A percentile compares a stretch with the other conserved stretches of the same genome.
Evolutionary conservation across 2,888 invertebrate species (phyloP).

Genomic region (Dendrolimus houi): DNA sequence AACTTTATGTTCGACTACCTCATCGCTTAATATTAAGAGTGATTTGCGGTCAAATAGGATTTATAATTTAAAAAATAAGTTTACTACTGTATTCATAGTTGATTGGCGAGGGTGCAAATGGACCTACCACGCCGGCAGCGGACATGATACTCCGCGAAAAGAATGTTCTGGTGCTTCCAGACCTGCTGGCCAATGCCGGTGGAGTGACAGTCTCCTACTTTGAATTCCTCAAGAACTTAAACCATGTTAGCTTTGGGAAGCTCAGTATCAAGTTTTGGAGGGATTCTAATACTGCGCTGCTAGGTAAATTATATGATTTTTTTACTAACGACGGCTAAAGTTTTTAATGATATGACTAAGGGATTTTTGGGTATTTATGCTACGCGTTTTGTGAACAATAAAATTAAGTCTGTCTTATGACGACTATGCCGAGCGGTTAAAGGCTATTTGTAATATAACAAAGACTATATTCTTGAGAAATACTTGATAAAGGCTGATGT

Average conservation of each 20-base stretch:
- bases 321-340: too few relatives aligned
- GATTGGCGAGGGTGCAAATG: constrained; percentile 93
- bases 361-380: too few relatives aligned
- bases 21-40: too few relatives aligned
- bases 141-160: constrained; percentile 84
- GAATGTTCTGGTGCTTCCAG: constrained; percentile 88
- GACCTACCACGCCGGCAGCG: constrained; percentile 91
- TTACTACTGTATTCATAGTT: constrained; percentile 64
- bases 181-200: constrained; percentile 85
- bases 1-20: too few relatives aligned
- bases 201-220: constrained; percentile 96
- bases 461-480: too few relatives aligned
- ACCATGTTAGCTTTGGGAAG: constrained; percentile 92
- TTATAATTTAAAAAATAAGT: neutral
- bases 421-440: too few relatives aligned
- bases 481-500: too few relatives aligned
- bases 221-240: constrained; percentile 93
- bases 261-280: constrained; percentile 91
- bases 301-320: constrained; percentile 67
- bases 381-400: too few relatives aligned
- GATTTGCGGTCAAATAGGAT: too few relatives aligned
- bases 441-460: too few relatives aligned
- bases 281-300: constrained; percentile 87
- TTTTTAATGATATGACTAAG: too few relatives aligned
- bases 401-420: too few relatives aligned